Percentiles rank a stretch among this genome's conserved stretches.
Conservation (phyloP, 1,140 invertebrate species). For the Polypedilum pembai region DNA sequence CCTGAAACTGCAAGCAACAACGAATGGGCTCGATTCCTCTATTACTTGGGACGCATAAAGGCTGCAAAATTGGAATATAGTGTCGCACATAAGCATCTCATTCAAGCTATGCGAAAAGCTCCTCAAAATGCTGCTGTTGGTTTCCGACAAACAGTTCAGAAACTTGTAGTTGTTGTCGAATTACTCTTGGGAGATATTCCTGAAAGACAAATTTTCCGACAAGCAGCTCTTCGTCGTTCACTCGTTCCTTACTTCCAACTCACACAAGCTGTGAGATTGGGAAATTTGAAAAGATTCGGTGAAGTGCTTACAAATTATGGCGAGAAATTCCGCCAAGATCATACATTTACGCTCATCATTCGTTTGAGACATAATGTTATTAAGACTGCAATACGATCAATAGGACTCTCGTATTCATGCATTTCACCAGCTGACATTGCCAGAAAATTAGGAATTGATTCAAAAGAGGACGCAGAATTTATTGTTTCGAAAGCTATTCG, state of each 20-base stretch:
- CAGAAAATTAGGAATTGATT: slow-evolving; percentile 85
- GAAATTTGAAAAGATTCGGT: slow-evolving; percentile 89
- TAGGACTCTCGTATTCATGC: slow-evolving; percentile 92
- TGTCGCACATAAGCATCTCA: slow-evolving; percentile 89
- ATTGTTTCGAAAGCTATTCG: slow-evolving; percentile 99
- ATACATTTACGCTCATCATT: slow-evolving; percentile 92
- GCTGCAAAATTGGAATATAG: slow-evolving; percentile 95
- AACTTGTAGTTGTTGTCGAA: slow-evolving; percentile 92
- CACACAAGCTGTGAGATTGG: slow-evolving; percentile 92
- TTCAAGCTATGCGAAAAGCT: slow-evolving; percentile 91
- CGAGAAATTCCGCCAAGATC: slow-evolving; percentile 76
- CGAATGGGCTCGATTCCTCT: slow-evolving; percentile 95
- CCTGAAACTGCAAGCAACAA: slow-evolving; percentile 97
- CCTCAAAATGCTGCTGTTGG: slow-evolving; percentile 94
- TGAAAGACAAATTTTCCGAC: slow-evolving; percentile 80
- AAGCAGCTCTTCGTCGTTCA: slow-evolving; percentile 75
- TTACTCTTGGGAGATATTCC: slow-evolving; percentile 95
- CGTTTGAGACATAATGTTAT: slow-evolving; percentile 97
- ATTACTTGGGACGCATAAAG: slow-evolving; percentile 95
- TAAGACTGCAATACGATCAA: slow-evolving; percentile 95
- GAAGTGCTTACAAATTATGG: slow-evolving; percentile 88
- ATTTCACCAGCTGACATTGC: slow-evolving; percentile 95
- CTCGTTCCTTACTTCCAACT: slow-evolving; percentile 94
- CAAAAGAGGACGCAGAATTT: slow-evolving; percentile 96
- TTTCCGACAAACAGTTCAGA: slow-evolving; percentile 98